phyloP scores from a whole-genome alignment of 2,797 vertebrate species.

The Euphonia xanthogaster region DNA sequence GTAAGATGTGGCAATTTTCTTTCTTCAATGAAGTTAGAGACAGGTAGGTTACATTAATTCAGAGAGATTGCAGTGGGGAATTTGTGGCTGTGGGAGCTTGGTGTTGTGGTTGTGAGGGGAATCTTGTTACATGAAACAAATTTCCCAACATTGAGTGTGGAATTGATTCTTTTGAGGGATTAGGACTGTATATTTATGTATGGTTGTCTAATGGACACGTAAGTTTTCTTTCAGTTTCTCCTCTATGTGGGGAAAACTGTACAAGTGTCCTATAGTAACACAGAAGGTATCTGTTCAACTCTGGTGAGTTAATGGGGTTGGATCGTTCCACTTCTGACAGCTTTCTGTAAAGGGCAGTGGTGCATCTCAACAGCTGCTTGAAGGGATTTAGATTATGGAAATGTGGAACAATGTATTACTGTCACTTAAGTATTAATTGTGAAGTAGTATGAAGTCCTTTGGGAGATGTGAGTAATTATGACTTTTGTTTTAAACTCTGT shows the following conservation, averaged over 20 bases:
- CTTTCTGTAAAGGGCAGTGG: not conserved
- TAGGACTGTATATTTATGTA: not conserved
- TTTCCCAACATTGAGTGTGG: not conserved
- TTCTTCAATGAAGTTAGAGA: not conserved
- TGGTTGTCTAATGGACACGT: conserved; percentile 55
- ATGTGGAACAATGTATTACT: not conserved
- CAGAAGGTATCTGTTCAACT: conserved; percentile 75
- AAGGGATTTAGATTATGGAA: not conserved
- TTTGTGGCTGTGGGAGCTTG: not conserved
- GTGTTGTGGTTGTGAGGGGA: not conserved
- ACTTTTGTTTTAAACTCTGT: conserved; percentile 46
- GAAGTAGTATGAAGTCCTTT: not conserved
- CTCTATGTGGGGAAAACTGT: conserved; percentile 69
- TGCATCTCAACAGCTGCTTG: not conserved
- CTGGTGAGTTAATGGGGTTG: conserved; percentile 70
- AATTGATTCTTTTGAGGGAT: not conserved
- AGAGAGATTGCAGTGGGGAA: not conserved
- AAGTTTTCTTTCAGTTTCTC: conserved; percentile 68
- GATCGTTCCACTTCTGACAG: conserved; percentile 77
- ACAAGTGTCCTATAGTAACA: conserved; percentile 75
- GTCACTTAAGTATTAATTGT: not conserved
- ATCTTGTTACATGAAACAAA: not conserved
- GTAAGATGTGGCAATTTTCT: conserved; percentile 77
- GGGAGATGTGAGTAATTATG: not conserved
- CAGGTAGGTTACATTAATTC: not conserved